A percentile compares a stretch with the other conserved stretches of the same genome.
phyloP scores from a whole-genome alignment of 2,888 invertebrate genomes.

The Pterostichus niger region DNA sequence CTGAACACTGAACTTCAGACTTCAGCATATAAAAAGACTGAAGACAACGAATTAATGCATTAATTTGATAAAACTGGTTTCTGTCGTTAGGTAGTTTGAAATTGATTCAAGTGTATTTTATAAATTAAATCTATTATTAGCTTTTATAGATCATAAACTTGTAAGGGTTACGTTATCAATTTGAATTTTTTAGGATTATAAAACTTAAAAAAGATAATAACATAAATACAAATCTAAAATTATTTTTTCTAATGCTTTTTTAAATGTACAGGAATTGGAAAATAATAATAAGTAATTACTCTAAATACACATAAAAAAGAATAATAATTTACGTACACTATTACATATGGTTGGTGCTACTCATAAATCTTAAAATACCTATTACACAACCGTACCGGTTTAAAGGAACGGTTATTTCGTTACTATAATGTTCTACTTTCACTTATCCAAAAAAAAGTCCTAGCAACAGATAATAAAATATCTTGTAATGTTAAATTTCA shows the following conservation, averaged over 20 bases:
- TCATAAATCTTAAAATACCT: conserved; percentile 6
- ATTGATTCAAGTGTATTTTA: not conserved
- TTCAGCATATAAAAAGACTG: not conserved
- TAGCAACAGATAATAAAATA: not conserved
- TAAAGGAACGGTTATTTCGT: conserved; percentile 13
- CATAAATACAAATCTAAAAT: too few relatives aligned
- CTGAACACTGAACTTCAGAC: conserved; percentile 15
- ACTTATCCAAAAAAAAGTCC: not conserved
- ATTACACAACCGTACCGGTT: conserved; percentile 25
- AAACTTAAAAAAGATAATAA: too few relatives aligned
- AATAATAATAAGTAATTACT: too few relatives aligned
- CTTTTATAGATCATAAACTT: not conserved
- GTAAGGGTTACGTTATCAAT: not conserved
- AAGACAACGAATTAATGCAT: not conserved
- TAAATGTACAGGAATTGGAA: too few relatives aligned
- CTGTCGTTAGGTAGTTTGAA: not conserved
- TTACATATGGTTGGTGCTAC: not conserved
- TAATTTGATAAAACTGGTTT: not conserved
- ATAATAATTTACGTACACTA: not conserved
- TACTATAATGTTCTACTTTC: conserved; percentile 37
- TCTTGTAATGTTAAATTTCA: too few relatives aligned
- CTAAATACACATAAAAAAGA: not conserved
- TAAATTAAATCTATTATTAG: not conserved
- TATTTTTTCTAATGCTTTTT: too few relatives aligned
- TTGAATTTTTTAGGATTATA: too few relatives aligned